phyloP scores from a whole-genome alignment of 64 coral and sea anemone genomes.

The Stichodactyla helianthus region DNA sequence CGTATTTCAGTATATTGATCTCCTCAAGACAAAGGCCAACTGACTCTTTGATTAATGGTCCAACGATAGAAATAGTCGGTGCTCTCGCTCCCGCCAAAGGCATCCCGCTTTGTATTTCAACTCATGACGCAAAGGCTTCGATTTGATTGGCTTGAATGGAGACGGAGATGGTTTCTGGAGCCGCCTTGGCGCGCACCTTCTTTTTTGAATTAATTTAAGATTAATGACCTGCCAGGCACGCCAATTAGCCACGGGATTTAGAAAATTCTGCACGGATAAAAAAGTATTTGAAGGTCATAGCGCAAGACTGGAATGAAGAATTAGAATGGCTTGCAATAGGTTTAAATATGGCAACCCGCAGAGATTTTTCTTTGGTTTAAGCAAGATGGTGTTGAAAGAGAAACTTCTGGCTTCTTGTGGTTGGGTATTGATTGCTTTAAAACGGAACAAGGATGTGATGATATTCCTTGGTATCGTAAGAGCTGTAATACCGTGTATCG shows the following conservation, averaged over 20 bases:
- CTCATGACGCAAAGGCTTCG: not conserved
- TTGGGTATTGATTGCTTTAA: not conserved
- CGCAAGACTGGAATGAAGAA: not conserved
- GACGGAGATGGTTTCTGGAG: not conserved
- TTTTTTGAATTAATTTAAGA: not conserved
- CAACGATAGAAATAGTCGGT: conserved; percentile 15
- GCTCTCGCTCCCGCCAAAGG: not conserved
- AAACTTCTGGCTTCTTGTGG: not conserved
- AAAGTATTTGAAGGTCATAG: not conserved
- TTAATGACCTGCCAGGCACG: conserved; percentile 34
- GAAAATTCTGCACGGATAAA: not conserved
- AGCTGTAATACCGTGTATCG: not conserved
- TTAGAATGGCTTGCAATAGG: not conserved
- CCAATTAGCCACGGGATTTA: not conserved
- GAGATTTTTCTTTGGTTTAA: not conserved
- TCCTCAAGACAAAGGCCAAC: not conserved
- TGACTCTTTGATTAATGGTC: conserved; percentile 14
- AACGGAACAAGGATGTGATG: not conserved
- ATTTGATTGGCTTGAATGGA: conserved; percentile 16
- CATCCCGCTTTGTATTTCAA: conserved; percentile 16
- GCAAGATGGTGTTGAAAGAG: not conserved
- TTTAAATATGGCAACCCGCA: not conserved
- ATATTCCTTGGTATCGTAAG: not conserved
- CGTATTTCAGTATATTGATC: conserved; percentile 1
- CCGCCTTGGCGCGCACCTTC: conserved; percentile 18